Evolutionary conservation across 1,140 invertebrate genomes (phyloP).

Genomic region (Trachymyrmex septentrionalis): DNA sequence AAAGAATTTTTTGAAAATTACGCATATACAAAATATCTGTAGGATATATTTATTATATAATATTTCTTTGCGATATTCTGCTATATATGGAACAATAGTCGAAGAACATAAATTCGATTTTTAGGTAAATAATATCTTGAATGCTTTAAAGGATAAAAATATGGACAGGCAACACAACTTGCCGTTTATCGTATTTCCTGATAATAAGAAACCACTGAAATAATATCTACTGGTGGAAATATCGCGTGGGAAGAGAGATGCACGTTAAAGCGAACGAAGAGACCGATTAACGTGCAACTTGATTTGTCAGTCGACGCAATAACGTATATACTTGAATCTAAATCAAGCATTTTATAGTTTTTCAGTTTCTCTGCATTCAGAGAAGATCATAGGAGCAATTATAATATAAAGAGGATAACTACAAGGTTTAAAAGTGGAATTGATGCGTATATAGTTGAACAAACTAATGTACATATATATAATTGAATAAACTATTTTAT

Average conservation of each 20-base stretch:
- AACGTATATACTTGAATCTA: too few relatives aligned
- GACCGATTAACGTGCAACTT: slow-evolving; percentile 12
- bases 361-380: too few relatives aligned
- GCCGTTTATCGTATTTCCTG: not conserved
- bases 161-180: not conserved
- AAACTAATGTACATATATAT: too few relatives aligned
- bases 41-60: too few relatives aligned
- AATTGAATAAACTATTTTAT: too few relatives aligned
- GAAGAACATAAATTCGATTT: not conserved
- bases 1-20: not conserved
- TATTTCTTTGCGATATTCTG: not conserved
- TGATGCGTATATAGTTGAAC: too few relatives aligned
- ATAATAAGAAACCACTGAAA: not conserved
- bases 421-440: too few relatives aligned
- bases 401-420: too few relatives aligned
- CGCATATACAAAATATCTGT: not conserved
- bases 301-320: not conserved
- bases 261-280: not conserved
- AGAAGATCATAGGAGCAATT: too few relatives aligned
- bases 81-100: too few relatives aligned
- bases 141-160: not conserved
- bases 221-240: not conserved
- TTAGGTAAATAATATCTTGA: not conserved
- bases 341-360: too few relatives aligned
- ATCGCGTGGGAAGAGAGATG: not conserved